phyloP scores from a whole-genome alignment of 2,888 invertebrate genomes.

The Osedax fenrisi region DNA sequence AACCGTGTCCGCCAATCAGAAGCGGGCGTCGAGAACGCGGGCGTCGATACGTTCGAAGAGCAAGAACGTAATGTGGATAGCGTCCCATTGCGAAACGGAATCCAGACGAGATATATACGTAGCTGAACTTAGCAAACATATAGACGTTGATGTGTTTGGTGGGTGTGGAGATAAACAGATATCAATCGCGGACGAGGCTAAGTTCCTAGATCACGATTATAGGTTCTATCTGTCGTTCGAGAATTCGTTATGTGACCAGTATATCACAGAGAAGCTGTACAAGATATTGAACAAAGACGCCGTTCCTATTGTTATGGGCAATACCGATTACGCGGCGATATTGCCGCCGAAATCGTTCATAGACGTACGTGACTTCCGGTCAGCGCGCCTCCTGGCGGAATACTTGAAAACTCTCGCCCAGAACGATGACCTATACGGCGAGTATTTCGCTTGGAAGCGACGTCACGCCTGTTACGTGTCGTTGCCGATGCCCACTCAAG shows the following conservation, averaged over 20 bases:
- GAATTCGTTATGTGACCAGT: slow-evolving; percentile 14
- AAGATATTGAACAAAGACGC: neutral
- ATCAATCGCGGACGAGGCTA: too few species aligned
- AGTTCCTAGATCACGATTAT: too few species aligned
- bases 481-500: too few species aligned
- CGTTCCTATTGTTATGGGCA: slow-evolving; percentile 24
- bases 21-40: too few species aligned
- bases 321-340: slow-evolving; percentile 7
- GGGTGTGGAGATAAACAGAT: too few species aligned
- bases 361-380: slow-evolving; percentile 6
- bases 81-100: too few species aligned
- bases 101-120: too few species aligned
- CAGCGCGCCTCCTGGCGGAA: slow-evolving; percentile 3
- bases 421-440: slow-evolving; percentile 15
- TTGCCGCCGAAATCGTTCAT: slow-evolving; percentile 19
- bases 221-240: slow-evolving; percentile 25
- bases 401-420: slow-evolving; percentile 13
- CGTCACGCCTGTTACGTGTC: neutral
- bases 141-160: too few species aligned
- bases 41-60: neutral
- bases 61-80: too few species aligned
- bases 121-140: too few species aligned
- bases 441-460: slow-evolving; percentile 22
- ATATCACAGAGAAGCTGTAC: slow-evolving; percentile 21
- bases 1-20: too few species aligned